Evolutionary conservation across 2,113 vertebrate genomes (phyloP).

Genomic region (Rattus norvegicus): DNA sequence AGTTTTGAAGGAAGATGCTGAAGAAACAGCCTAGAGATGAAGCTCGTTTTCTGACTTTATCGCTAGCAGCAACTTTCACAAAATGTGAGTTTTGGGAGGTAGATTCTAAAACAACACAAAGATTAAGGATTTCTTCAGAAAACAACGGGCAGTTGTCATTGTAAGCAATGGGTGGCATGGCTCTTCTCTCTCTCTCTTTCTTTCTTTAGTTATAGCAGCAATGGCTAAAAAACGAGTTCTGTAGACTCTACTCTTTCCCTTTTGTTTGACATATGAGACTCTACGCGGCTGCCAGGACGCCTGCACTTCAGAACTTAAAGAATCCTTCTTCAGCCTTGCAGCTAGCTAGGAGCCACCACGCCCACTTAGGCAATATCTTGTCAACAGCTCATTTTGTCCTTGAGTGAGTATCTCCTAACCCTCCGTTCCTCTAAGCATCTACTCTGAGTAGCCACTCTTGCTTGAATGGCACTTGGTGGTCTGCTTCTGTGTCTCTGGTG

Average conservation of each 20-base stretch:
- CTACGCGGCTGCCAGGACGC: background rate
- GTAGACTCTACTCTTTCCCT: background rate
- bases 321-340: background rate
- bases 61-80: background rate
- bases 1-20: background rate
- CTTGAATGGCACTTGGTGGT: background rate
- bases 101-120: background rate
- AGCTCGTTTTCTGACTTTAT: background rate
- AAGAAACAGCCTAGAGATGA: background rate
- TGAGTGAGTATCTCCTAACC: background rate
- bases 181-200: background rate
- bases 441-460: background rate
- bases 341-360: background rate
- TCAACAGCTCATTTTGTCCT: background rate
- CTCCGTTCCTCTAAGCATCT: background rate
- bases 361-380: background rate
- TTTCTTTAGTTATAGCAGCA: background rate
- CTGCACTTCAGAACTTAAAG: background rate
- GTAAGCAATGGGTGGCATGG: background rate
- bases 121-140: background rate
- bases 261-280: background rate
- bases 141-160: background rate
- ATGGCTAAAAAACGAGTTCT: background rate
- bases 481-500: background rate
- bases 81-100: background rate